These are phyloP conservation scores for Montipora sp. DNA, from an alignment of 64 coral and sea anemone genomes.

Conservation along the genomic window DNA sequence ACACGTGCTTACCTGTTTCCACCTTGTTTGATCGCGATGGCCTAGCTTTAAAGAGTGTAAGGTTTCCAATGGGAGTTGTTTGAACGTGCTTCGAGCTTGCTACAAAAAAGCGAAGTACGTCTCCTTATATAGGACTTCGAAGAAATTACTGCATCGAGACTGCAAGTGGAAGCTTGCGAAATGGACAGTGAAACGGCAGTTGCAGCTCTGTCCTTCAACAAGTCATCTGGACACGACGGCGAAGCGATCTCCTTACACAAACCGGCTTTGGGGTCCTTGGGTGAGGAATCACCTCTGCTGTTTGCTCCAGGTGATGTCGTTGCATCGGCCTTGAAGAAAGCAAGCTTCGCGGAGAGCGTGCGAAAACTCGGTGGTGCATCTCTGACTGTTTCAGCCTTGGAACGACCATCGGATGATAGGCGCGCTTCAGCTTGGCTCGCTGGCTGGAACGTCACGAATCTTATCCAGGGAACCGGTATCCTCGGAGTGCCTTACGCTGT, in stretches of 20 bases:
- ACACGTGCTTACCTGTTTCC: neutral
- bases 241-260: constrained; percentile 32
- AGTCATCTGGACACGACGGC: neutral
- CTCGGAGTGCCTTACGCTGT: constrained; percentile 90
- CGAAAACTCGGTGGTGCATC: constrained; percentile 59
- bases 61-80: neutral
- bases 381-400: constrained; percentile 84
- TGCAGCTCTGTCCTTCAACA: neutral
- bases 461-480: constrained; percentile 93
- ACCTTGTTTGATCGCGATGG: too few relatives aligned
- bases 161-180: neutral
- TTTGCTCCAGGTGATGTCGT: neutral
- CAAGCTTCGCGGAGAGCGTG: constrained; percentile 67
- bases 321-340: neutral
- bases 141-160: too few relatives aligned
- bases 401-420: constrained; percentile 83
- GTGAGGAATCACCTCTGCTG: constrained; percentile 22
- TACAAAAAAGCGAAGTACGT: neutral
- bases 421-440: constrained; percentile 82
- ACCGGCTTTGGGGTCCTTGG: neutral
- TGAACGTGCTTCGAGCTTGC: neutral
- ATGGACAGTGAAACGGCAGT: constrained; percentile 7
- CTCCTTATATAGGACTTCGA: neutral
- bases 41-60: neutral
- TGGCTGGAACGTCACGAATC: constrained; percentile 94